Percentiles rank a stretch among this genome's conserved stretches.
Evolutionary conservation across 2,888 invertebrate species (phyloP).

Genomic region (Oscheius myriophilus): DNA sequence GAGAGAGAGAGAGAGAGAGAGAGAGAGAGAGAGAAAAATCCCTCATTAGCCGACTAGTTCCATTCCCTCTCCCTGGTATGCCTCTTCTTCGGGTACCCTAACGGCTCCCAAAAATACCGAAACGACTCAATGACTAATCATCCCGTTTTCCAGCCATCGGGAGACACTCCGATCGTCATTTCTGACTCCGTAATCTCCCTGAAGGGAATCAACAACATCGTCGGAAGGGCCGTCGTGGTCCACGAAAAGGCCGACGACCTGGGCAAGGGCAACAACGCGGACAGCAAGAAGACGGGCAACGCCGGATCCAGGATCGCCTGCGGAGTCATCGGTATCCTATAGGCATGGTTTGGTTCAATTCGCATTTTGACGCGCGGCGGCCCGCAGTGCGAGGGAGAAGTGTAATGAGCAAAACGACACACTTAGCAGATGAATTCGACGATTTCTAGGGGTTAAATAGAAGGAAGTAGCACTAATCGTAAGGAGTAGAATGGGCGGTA

Average conservation of each 20-base stretch:
- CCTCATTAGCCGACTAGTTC: too few species aligned
- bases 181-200: constrained; percentile 58
- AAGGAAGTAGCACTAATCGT: too few species aligned
- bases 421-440: too few species aligned
- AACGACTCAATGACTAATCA: too few species aligned
- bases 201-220: constrained; percentile 51
- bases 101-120: too few species aligned
- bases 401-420: neutral
- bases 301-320: constrained; percentile 65
- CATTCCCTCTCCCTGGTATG: too few species aligned
- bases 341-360: constrained; percentile 23
- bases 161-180: constrained; percentile 49
- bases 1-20: too few species aligned
- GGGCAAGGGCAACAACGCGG: constrained; percentile 65
- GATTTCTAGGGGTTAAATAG: too few species aligned
- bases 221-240: constrained; percentile 61
- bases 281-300: constrained; percentile 63
- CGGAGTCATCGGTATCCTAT: constrained; percentile 62
- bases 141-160: constrained; percentile 39
- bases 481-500: too few species aligned
- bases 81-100: too few species aligned
- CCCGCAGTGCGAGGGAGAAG: neutral
- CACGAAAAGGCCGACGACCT: constrained; percentile 71
- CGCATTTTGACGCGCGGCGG: neutral
- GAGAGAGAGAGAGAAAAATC: too few species aligned